Percentiles rank a stretch among this genome's conserved stretches.
Evolutionary conservation across 2,113 vertebrate species (phyloP).

Genomic region (Erpornis zantholeuca): DNA sequence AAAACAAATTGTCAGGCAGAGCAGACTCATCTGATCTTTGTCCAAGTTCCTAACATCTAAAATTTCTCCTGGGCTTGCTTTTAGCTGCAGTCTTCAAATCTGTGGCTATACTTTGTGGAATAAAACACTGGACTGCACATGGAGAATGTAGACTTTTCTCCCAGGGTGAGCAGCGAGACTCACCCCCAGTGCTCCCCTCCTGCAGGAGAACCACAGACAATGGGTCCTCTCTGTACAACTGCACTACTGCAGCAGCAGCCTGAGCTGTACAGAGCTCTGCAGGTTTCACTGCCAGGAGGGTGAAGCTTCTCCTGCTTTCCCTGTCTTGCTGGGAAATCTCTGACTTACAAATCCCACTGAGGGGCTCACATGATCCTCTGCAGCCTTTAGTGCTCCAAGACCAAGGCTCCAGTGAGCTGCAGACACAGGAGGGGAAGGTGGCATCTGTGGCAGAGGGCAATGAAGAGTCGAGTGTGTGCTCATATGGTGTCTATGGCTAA

Average conservation of each 20-base stretch:
- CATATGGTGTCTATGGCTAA: background rate
- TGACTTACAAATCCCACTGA: background rate
- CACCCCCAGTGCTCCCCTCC: background rate
- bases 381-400: background rate
- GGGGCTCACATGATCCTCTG: background rate
- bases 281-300: background rate
- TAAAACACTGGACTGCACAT: background rate
- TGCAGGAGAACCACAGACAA: background rate
- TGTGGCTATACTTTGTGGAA: background rate
- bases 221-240: too few species aligned
- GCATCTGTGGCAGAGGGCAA: background rate
- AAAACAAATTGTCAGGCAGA: background rate
- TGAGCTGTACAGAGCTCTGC: background rate
- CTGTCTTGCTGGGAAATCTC: background rate
- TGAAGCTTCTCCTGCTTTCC: background rate
- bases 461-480: background rate
- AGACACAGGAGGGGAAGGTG: background rate
- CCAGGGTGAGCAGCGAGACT: background rate
- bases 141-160: background rate
- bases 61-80: background rate
- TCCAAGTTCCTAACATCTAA: background rate
- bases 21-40: background rate
- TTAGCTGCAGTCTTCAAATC: background rate
- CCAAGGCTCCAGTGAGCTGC: background rate
- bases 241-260: background rate